Percentiles rank a stretch among this genome's conserved stretches.
Evolutionary conservation across 2,888 invertebrate genomes (phyloP).

Genomic region (Platypus cylindrus): DNA sequence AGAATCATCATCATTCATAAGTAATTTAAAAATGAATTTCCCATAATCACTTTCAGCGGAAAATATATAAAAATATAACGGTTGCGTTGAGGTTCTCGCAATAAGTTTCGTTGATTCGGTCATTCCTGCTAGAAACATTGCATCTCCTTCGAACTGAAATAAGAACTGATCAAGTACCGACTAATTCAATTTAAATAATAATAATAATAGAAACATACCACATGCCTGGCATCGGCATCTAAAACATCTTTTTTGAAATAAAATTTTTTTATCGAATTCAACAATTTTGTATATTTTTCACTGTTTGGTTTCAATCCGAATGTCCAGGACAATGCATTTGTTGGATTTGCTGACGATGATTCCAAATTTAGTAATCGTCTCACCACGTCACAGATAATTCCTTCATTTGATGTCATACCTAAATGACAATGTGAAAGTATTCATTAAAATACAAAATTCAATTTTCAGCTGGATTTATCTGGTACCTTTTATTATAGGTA

Average conservation of each 20-base stretch:
- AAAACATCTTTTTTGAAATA: constrained; percentile 2
- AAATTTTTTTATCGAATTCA: background rate
- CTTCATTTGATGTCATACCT: constrained; percentile 2
- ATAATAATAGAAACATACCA: background rate
- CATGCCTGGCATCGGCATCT: background rate
- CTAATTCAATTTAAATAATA: background rate
- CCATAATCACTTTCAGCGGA: background rate
- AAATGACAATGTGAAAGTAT: constrained; percentile 3
- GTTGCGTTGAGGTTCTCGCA: background rate
- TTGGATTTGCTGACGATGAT: background rate
- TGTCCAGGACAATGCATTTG: background rate
- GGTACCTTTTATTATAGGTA: constrained; percentile 27
- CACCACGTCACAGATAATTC: background rate
- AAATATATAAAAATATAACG: constrained; percentile 1
- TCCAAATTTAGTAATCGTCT: background rate
- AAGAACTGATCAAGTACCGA: background rate
- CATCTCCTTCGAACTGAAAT: constrained; percentile 1
- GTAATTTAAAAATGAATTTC: no score
- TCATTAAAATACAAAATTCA: background rate
- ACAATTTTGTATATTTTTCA: background rate
- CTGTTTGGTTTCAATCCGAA: background rate
- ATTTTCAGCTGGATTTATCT: no score
- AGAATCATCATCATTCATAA: no score
- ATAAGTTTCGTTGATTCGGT: constrained; percentile 1
- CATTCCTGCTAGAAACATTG: background rate